Evolutionary conservation across 2,888 invertebrate species (phyloP), one percentile per base, ranked within the genome.

Genomic region (Parelbella ahira): DNA sequence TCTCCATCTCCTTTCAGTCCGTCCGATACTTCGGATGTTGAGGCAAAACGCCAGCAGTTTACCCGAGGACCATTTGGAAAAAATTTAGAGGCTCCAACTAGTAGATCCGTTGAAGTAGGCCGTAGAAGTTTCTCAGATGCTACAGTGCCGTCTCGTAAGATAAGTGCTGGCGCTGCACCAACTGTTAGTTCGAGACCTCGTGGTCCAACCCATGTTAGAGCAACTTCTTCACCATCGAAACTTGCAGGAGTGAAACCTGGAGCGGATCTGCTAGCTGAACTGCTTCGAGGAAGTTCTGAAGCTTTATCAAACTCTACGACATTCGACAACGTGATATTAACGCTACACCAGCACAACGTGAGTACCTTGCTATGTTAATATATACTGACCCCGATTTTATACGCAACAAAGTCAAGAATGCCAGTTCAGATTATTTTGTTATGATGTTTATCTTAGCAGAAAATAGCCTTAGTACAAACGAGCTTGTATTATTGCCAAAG

Each of bases 211-310:
- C 94, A 94, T 72, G 93, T 94, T 53, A 79, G 94, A 54, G 94
- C 94, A 3, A 93, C 93, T 7, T 94, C 94, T 4, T 94, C 94
- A 54, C 94, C 94, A 18, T 93, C 93, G 8, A 93, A 94, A 70
- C 84, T 94, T 51, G 92, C 92, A 60, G 92, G 91, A 47, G 83
- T 83, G 38, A 77, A 80, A 47, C 78, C 84, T 2, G 82, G 80
- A 12, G 77, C 73, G 1, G 93, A 94, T 65, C 80, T 94, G 46
- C 84, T 95, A 46, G 94, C 94, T 27, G 93, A 94, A 68, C 81
- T 95, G 47, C 88, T 95, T 29, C 90, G 93, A 51, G 94, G 94
- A 39, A 94, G 94, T 59, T 94, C 94, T 23, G 95, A 95, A 69
- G 91, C 93, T 51, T 82, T 93, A 41, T 91, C 93, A 7, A 90